A percentile compares a stretch with the other conserved stretches of the same genome.
Evolutionary conservation across 1,140 invertebrate genomes (phyloP).

Genomic region (Lepidostoma basale): DNA sequence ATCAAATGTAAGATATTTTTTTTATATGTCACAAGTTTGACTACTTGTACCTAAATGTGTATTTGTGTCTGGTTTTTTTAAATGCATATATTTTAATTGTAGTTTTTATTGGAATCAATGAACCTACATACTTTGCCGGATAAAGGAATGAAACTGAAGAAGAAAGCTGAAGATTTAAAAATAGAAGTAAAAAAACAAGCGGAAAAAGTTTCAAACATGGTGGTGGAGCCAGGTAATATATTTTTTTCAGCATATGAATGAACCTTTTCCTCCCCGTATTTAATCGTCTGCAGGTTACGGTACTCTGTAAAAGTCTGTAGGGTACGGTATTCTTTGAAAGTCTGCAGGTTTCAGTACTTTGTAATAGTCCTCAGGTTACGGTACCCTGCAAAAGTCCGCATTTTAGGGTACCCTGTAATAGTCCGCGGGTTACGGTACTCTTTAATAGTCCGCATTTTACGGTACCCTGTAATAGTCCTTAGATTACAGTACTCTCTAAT

Average conservation of each 20-base stretch:
- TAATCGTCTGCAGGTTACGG: not conserved
- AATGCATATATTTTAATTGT: conserved; percentile 24
- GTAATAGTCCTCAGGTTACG: no score
- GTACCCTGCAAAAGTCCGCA: no score
- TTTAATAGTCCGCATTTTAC: no score
- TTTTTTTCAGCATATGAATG: no score
- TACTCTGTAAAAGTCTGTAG: no score
- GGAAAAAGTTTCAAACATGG: conserved; percentile 57
- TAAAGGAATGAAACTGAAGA: conserved; percentile 57
- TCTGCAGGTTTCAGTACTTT: no score
- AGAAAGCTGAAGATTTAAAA: conserved; percentile 53
- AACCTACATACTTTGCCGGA: conserved; percentile 62
- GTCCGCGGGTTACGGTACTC: no score
- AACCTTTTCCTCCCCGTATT: not conserved
- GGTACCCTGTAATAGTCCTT: no score
- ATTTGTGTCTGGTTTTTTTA: not conserved
- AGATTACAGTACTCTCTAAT: no score
- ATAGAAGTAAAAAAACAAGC: conserved; percentile 52
- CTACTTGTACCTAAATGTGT: not conserved
- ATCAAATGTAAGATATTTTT: conserved; percentile 49
- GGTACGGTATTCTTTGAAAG: no score
- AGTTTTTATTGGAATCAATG: conserved; percentile 57
- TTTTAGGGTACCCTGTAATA: no score
- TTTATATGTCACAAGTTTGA: no score
- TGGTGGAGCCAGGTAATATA: conserved; percentile 51